These are phyloP conservation scores for Andinoacara biseriatus DNA, from an alignment of 2,113 vertebrate species.

Conservation along the genomic window DNA sequence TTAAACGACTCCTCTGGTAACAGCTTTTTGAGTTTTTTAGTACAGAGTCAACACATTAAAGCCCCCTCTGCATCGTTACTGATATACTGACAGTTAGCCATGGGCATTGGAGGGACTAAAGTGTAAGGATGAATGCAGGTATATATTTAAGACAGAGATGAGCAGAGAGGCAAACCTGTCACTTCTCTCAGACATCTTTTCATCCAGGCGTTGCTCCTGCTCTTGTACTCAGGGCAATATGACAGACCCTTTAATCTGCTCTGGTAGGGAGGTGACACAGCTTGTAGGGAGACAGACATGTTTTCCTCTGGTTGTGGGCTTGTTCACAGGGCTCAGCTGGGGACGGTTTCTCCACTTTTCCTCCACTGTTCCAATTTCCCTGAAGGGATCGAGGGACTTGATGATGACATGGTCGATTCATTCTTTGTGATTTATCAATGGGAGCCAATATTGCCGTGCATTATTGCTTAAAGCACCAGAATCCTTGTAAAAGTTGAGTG, in stretches of 20 bases:
- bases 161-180: conserved; percentile 2
- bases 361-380: background rate
- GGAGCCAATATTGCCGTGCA: background rate
- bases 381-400: background rate
- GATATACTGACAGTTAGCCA: conserved; percentile 20
- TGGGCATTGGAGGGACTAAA: background rate
- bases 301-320: conserved; percentile 5
- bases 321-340: conserved; percentile 21
- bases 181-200: conserved; percentile 18
- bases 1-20: conserved; percentile 63
- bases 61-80: conserved; percentile 23
- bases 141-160: conserved; percentile 15
- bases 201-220: conserved; percentile 18
- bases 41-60: conserved; percentile 21
- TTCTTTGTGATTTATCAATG: background rate
- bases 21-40: conserved; percentile 1
- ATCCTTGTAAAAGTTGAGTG: background rate
- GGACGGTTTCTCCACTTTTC: conserved; percentile 7
- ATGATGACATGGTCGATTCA: background rate
- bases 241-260: conserved; percentile 48
- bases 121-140: conserved; percentile 35
- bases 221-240: conserved; percentile 31
- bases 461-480: background rate
- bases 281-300: background rate
- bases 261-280: conserved; percentile 35